Evolutionary conservation across 2,797 vertebrate species (phyloP), one percentile per base, ranked within the genome.

Genomic region (Diplodus sargus): DNA sequence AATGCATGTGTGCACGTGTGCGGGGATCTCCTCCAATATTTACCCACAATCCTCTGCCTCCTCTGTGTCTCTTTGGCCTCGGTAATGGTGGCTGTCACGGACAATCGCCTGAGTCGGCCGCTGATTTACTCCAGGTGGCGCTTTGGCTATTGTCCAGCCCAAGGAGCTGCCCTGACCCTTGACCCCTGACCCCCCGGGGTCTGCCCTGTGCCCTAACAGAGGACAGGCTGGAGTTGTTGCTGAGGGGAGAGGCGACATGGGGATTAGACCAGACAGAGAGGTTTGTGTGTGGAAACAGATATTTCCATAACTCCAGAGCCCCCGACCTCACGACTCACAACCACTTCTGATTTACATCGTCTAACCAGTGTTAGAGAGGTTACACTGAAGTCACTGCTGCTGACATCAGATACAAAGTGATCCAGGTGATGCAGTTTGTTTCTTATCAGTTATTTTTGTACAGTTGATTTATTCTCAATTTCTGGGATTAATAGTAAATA

Each of bases 101-200:
- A 66, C 86, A 88, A 94, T 91, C 78, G 89, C 81, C 83, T 52
- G 78, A 90, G 87, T 76, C 54, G 51, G 73, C 82, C 68, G 12
- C 90, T 95, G 94, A 95, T 95, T 94, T 93, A 94, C 88, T 94
- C 94, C 94, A 95, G 94, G 94, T 95, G 94, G 88, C 82, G 86
- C 87, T 89, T 90, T 82, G 85, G 92, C 90, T 91, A 93, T 94
- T 95, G 94, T 95, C 95, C 94, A 72, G 87, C 86, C 89, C 57
- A 83, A 92, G 89, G 83, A 91, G 85, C 87, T 91, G 84, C 88
- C 87, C 90, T 89, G 90, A 95, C 91, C 94, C 81, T 61, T 86
- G 86, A 87, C 89, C 92, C 65, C 20, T 90, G 89, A 93, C 85
- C 86, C 61, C 59, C n/a, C 12, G 53, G 81, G 82, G 68, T 81